Base-by-base conservation (phyloP, 2,113 vertebrate species). In the Plecotus auritus region DNA sequence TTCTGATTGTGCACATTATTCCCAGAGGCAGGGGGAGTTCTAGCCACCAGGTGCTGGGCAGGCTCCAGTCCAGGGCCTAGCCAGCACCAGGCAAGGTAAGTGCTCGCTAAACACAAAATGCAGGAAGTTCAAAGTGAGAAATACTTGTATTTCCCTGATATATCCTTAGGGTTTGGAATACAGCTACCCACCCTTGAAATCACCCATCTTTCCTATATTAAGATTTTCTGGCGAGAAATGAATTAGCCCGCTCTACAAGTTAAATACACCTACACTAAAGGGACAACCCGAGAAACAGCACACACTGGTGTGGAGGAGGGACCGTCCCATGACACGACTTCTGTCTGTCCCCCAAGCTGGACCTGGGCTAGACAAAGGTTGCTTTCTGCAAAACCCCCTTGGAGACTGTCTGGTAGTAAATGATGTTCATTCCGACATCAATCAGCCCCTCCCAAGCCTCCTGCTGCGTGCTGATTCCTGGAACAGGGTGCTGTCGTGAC, bases 91-190 rank as follows among this genome's bases (percentile, higher is more conserved):
- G 37, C 59, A 10, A 47, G 14, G 84, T 9, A 8, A 0, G 0
- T 40, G 37, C 37, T 74, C 45, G 32, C 40, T 20, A 20, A 87
- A 96, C 51, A 47, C 32, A 9, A 88, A 7, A 32, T 0, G 54
- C 90, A 70, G 3, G 14, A 12, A 17, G 45, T 9, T 22, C 17
- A 6, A 49, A 30, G 54, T 67, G 18, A 70, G 51, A 61, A 66
- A 70, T 1, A 23, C n/a, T 3, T n/a, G 0, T 0, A 1, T 32
- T 8, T 47, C 66, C 59, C 26, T 8, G 28, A 26, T 2, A 4
- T 0, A 9, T 1, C 35, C 49, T 13, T 4, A 13, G 0, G 22
- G 22, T 28, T 22, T 61, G 30, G 42, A 59, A 32, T 0, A 59
- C 2, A 56, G 66, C 32, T n/a, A 51, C 54, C 30, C 17, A 47